Conservation (phyloP, 1,140 invertebrate genomes). For the Hormaphis cornu region DNA sequence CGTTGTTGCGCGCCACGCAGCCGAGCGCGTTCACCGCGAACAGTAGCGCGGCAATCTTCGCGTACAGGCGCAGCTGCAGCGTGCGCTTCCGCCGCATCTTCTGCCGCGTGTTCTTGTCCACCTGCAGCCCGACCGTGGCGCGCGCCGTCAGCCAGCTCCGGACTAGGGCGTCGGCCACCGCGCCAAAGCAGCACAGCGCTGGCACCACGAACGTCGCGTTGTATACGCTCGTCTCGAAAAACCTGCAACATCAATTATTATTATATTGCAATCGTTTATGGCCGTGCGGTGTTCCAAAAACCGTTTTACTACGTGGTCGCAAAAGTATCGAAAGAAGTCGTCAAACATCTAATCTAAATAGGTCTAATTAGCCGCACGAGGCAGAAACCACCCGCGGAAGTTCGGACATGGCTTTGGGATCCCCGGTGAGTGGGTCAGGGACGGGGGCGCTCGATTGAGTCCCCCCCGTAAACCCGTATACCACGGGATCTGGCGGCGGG, state of each 20-base stretch:
- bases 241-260: slow-evolving; percentile 43
- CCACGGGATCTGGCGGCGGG: too few relatives aligned
- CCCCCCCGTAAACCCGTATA: too few relatives aligned
- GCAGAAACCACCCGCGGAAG: too few relatives aligned
- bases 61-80: slow-evolving; percentile 52
- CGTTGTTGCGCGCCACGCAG: slow-evolving; percentile 8
- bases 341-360: too few relatives aligned
- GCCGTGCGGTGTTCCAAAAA: too few relatives aligned
- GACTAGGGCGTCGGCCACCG: slow-evolving; percentile 43
- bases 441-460: too few relatives aligned
- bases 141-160: slow-evolving; percentile 46
- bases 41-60: slow-evolving; percentile 44
- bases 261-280: too few relatives aligned
- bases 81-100: slow-evolving; percentile 51
- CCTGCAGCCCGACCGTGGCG: slow-evolving; percentile 46
- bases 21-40: slow-evolving; percentile 38
- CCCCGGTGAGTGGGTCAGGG: too few relatives aligned
- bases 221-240: slow-evolving; percentile 44
- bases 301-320: too few relatives aligned
- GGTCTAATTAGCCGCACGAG: too few relatives aligned
- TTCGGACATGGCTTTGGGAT: too few relatives aligned
- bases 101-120: slow-evolving; percentile 50
- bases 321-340: too few relatives aligned
- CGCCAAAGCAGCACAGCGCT: slow-evolving; percentile 42
- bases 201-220: slow-evolving; percentile 45